Conservation (phyloP, 1,140 invertebrate genomes). For the Conus ventricosus region DNA sequence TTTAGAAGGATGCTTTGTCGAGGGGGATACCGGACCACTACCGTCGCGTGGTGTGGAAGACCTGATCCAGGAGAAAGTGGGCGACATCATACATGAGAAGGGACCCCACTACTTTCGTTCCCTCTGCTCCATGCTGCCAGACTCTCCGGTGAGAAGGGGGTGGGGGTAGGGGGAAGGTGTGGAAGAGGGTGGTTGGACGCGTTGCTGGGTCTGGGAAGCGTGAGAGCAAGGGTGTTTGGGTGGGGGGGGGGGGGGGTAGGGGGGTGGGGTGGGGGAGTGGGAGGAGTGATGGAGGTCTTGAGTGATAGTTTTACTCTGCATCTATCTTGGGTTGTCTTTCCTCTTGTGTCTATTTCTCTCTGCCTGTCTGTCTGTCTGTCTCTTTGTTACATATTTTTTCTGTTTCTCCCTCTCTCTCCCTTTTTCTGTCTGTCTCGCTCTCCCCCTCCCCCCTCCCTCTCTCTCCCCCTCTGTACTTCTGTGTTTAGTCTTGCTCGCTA, state of each 20-base stretch:
- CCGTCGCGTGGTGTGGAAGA: constrained; percentile 75
- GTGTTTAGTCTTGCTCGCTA: too few relatives aligned
- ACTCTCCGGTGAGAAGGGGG: constrained; percentile 71
- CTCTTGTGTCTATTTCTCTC: too few relatives aligned
- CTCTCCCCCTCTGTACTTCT: too few relatives aligned
- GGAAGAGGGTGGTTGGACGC: background rate
- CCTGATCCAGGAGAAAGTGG: constrained; percentile 74
- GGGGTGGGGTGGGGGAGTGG: too few relatives aligned
- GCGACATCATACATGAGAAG: constrained; percentile 74
- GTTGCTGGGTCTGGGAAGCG: background rate
- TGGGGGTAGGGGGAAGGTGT: constrained; percentile 14
- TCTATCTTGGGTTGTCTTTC: background rate
- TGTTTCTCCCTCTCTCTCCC: too few relatives aligned
- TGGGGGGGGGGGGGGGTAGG: too few relatives aligned
- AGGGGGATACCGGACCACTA: constrained; percentile 75
- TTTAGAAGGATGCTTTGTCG: constrained; percentile 75
- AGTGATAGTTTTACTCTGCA: background rate
- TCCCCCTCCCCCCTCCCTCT: too few relatives aligned
- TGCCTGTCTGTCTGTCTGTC: too few relatives aligned
- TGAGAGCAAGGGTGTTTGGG: background rate
- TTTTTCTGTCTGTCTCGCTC: too few relatives aligned
- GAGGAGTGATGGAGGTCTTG: too few relatives aligned
- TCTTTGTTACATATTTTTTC: too few relatives aligned
- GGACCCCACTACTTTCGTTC: constrained; percentile 77
- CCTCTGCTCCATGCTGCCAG: constrained; percentile 74